Evolutionary conservation across 2,888 invertebrate species (phyloP), one percentile per base, ranked within the genome.

Genomic region (Gari tellinella): DNA sequence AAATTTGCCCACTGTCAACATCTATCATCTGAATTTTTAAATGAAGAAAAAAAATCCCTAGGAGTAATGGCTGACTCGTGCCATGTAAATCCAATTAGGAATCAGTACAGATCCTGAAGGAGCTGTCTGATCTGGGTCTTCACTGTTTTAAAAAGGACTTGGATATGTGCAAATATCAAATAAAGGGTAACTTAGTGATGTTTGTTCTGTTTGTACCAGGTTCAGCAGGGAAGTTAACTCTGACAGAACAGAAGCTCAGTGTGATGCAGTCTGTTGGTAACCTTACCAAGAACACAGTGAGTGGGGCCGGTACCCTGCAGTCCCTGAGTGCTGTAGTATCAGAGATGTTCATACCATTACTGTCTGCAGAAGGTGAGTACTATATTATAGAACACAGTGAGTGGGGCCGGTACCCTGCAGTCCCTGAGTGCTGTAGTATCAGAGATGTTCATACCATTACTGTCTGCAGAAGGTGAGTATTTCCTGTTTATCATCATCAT

Each of bases 201-300:
- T 52, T 46, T 3, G 46, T 37, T 17, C 46, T 37, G 21, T 12
- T 5, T 52, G 17, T 63, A n/a, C n/a, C 46, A 92, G 92, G 98
- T 15, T 95, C 96, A 7, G 95, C 97, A 91, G 98, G 98, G 10
- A 98, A 98, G 91, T 94, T 98, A 57, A 96, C 96, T 14, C 95
- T 97, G 58, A 95, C 95, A 40, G 96, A 96, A 81, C 97, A 97
- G 90, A 96, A 98, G 92, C 95, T 97, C 23, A 96, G 96, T 68
- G 95, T 98, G 15, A 92, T 98, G 12, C 90, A 90, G 67, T 96
- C 95, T 43, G 94, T 96, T 58, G 96, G 96, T 15, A 95, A 94
- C 90, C 93, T 96, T 60, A 95, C 95, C 87, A 94, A 93, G 72
- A 95, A 97, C 88, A 94, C 94, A 3, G 95, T 96, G 10, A 90